Conservation (phyloP, 2,797 vertebrate species). For the Etheostoma perlongum region DNA sequence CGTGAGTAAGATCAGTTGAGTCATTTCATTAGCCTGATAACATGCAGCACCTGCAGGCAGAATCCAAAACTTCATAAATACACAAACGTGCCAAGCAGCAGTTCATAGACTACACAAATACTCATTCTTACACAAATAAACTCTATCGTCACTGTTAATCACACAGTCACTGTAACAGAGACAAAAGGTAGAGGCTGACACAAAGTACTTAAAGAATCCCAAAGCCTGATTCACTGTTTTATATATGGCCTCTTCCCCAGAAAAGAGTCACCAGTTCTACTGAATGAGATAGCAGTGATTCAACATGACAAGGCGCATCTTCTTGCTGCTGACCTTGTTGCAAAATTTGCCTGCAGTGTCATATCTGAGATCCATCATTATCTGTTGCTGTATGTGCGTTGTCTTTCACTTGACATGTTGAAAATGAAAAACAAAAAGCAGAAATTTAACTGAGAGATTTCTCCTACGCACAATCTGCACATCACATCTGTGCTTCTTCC, state of each 20-base stretch:
- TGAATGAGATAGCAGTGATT: conserved; percentile 55
- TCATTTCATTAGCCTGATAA: conserved; percentile 12
- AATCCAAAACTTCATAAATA: conserved; percentile 18
- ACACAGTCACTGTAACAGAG: background rate
- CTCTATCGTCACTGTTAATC: conserved; percentile 21
- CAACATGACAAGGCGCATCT: conserved; percentile 37
- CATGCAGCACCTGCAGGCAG: background rate
- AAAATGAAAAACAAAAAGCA: background rate
- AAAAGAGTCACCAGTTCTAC: conserved; percentile 43
- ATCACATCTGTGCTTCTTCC: conserved; percentile 17
- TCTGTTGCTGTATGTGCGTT: background rate
- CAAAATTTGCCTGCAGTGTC: background rate
- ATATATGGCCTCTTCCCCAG: background rate
- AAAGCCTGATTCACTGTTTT: conserved; percentile 24
- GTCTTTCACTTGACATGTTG: background rate
- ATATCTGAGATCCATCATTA: background rate
- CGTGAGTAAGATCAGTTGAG: background rate
- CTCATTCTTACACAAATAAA: background rate
- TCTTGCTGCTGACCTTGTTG: conserved; percentile 26
- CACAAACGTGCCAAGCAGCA: background rate
- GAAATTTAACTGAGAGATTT: background rate
- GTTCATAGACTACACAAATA: background rate
- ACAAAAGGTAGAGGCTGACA: background rate
- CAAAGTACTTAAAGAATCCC: background rate
- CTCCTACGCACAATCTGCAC: background rate